Percentiles rank a stretch among this genome's conserved stretches.
These are phyloP conservation scores for Sitta europaea DNA, from an alignment of 2,113 vertebrate genomes.

Conservation along the genomic window DNA sequence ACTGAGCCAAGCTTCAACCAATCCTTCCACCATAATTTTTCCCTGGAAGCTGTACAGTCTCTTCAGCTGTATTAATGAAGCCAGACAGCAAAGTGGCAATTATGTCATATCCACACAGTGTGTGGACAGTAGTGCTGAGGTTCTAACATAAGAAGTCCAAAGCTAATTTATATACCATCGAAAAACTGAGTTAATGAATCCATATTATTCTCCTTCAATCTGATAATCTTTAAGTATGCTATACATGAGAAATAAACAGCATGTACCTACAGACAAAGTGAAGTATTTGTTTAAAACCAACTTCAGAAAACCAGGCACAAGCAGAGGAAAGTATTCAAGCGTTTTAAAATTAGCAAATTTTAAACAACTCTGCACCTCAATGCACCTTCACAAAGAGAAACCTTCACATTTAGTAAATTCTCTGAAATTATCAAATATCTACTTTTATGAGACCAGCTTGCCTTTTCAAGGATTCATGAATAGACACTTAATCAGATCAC, in stretches of 20 bases:
- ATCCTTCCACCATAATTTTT: neutral
- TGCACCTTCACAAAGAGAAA: neutral
- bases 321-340: neutral
- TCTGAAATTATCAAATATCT: neutral
- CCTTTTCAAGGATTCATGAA: neutral
- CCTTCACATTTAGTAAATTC: neutral
- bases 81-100: neutral
- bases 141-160: neutral
- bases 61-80: neutral
- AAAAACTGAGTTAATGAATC: neutral
- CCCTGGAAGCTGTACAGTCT: neutral
- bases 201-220: neutral
- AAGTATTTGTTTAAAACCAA: neutral
- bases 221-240: neutral
- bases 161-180: neutral
- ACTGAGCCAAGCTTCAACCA: neutral
- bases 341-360: neutral
- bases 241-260: neutral
- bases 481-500: neutral
- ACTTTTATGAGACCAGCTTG: neutral
- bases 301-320: neutral
- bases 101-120: fast-evolving
- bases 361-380: neutral
- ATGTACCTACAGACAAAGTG: fast-evolving
- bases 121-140: neutral